These are phyloP conservation scores for Nipponacmea schrenckii DNA, from an alignment of 2,888 invertebrate species.

Conservation along the genomic window DNA sequence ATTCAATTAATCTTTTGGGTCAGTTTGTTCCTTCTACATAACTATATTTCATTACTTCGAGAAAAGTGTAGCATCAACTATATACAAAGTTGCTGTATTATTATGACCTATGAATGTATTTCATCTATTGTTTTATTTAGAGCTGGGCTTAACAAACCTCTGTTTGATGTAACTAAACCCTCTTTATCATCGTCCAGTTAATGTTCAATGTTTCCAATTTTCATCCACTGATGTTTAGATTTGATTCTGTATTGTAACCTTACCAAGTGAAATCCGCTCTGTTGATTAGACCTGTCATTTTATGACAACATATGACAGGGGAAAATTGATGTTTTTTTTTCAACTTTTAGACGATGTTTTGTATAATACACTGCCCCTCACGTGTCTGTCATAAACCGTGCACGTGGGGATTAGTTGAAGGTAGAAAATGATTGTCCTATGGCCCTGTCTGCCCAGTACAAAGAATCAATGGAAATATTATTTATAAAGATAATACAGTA, in stretches of 20 bases:
- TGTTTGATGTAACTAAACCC: no score
- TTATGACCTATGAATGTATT: no score
- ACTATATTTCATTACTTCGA: no score
- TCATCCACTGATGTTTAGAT: background rate
- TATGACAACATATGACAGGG: background rate
- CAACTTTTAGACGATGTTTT: background rate
- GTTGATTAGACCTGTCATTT: conserved; percentile 4
- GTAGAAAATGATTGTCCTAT: background rate
- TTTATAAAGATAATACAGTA: conserved; percentile 3
- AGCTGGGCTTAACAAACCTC: no score
- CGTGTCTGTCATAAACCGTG: background rate
- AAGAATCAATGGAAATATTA: background rate
- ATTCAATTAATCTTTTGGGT: no score
- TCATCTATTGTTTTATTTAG: no score
- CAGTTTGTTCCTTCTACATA: no score
- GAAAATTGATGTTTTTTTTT: conserved; percentile 2
- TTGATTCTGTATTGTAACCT: background rate
- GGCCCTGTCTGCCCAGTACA: background rate
- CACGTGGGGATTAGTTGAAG: conserved; percentile 4
- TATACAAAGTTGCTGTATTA: no score
- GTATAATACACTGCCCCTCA: background rate
- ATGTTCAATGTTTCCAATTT: background rate
- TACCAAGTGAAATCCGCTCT: background rate
- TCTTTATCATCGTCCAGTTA: no score
- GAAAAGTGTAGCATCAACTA: no score